A percentile compares a stretch with the other conserved stretches of the same genome.
Conservation (phyloP, 1,140 invertebrate genomes). For the Drosophila mauritiana region DNA sequence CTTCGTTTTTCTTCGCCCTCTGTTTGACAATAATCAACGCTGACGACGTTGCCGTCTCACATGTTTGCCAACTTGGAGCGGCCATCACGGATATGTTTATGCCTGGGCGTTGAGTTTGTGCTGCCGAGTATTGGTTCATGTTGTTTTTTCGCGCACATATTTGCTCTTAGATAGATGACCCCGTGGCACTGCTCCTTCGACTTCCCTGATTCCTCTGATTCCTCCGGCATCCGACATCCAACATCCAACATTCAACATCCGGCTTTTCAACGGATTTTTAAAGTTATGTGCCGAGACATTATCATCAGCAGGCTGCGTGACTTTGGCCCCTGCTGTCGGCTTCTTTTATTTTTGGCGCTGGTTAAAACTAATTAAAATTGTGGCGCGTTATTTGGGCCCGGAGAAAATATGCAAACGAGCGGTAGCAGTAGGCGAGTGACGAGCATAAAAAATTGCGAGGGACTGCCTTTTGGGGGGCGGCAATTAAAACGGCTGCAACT, state of each 20-base stretch:
- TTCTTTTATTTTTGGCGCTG: constrained; percentile 39
- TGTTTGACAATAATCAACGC: constrained; percentile 76
- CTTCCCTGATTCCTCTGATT: not conserved
- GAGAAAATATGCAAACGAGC: constrained; percentile 41
- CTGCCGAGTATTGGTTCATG: constrained; percentile 3
- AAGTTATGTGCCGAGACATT: constrained; percentile 13
- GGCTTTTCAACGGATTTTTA: constrained; percentile 47
- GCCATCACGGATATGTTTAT: constrained; percentile 45
- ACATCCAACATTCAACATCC: too few relatives aligned
- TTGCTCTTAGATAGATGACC: constrained; percentile 31
- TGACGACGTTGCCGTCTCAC: constrained; percentile 53
- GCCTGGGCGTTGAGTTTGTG: constrained; percentile 9
- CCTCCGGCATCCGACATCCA: not conserved
- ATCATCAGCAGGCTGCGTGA: constrained; percentile 45
- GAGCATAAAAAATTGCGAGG: constrained; percentile 22
- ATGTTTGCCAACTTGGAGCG: constrained; percentile 61
- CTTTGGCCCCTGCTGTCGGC: constrained; percentile 55
- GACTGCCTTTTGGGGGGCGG: constrained; percentile 52
- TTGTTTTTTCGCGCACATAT: constrained; percentile 43
- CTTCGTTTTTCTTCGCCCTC: constrained; percentile 41
- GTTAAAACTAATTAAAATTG: constrained; percentile 70
- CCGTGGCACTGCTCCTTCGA: not conserved
- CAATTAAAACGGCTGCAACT: constrained; percentile 55
- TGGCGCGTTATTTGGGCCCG: constrained; percentile 18
- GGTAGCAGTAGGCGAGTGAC: not conserved